These are phyloP conservation scores for Myotis pilosus DNA, from an alignment of 2,797 vertebrate genomes.

Conservation along the genomic window DNA sequence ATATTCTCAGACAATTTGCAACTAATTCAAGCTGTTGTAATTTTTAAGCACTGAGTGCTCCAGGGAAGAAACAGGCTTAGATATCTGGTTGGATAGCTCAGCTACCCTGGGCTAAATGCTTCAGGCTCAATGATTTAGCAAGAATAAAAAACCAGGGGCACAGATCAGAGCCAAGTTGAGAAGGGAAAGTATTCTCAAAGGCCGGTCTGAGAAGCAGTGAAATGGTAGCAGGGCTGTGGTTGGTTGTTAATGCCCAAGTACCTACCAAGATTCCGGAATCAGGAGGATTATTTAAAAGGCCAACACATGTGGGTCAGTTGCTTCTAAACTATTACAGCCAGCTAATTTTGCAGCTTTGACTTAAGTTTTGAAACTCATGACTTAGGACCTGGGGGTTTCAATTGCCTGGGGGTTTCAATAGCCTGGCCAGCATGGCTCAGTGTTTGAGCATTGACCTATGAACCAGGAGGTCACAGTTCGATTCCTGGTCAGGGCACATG, in stretches of 20 bases:
- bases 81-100: background rate
- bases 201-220: background rate
- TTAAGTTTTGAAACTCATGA: background rate
- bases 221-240: background rate
- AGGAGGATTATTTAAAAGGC: background rate
- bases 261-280: background rate
- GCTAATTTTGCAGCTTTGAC: background rate
- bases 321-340: background rate
- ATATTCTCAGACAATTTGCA: background rate
- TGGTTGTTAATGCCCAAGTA: background rate
- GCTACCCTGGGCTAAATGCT: background rate
- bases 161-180: background rate
- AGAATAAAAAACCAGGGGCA: background rate
- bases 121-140: constrained; percentile 12
- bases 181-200: background rate
- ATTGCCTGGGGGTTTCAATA: background rate
- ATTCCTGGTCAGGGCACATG: too few species aligned
- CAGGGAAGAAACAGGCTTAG: background rate
- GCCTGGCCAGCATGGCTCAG: too few species aligned
- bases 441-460: too few species aligned
- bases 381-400: background rate
- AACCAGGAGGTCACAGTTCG: too few species aligned
- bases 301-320: background rate
- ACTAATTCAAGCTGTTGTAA: background rate
- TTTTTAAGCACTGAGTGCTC: background rate